Evolutionary conservation across 1,140 invertebrate genomes (phyloP).

Genomic region (Diachasmimorpha longicaudata): DNA sequence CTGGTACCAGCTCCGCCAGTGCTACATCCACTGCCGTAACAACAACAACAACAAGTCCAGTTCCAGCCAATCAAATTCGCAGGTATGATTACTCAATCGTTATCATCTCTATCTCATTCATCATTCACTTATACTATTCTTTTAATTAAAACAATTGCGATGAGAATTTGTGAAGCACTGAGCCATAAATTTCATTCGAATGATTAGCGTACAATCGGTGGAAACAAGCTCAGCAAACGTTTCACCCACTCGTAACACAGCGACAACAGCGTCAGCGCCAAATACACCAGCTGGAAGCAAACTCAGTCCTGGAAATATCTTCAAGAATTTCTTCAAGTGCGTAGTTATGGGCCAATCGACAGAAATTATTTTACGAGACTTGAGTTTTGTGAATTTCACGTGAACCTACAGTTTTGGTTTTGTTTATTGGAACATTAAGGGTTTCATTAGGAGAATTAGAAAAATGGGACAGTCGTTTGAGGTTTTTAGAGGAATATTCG

Average conservation of each 20-base stretch:
- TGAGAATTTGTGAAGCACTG: background rate
- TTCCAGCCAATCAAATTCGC: conserved; percentile 66
- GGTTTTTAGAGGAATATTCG: no score
- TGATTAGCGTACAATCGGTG: conserved; percentile 57
- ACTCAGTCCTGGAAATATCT: conserved; percentile 85
- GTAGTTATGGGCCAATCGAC: conserved; percentile 42
- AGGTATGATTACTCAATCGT: conserved; percentile 60
- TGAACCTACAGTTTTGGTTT: background rate
- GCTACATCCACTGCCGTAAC: conserved; percentile 53
- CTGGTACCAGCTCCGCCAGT: conserved; percentile 46
- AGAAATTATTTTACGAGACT: conserved; percentile 31
- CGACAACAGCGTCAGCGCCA: conserved; percentile 65
- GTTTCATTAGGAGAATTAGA: no score
- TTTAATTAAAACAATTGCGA: background rate
- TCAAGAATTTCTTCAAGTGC: conserved; percentile 96
- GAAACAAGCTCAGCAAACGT: conserved; percentile 53
- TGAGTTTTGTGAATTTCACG: background rate
- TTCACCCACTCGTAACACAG: conserved; percentile 61
- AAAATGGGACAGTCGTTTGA: no score
- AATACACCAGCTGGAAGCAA: conserved; percentile 71
- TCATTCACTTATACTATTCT: background rate
- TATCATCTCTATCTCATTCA: background rate
- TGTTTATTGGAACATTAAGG: background rate
- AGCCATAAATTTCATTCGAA: conserved; percentile 42
- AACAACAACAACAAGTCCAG: conserved; percentile 60